A percentile compares a stretch with the other conserved stretches of the same genome.
phyloP scores from a whole-genome alignment of 2,888 invertebrate species.

The Sinodicranocentrus sp. region DNA sequence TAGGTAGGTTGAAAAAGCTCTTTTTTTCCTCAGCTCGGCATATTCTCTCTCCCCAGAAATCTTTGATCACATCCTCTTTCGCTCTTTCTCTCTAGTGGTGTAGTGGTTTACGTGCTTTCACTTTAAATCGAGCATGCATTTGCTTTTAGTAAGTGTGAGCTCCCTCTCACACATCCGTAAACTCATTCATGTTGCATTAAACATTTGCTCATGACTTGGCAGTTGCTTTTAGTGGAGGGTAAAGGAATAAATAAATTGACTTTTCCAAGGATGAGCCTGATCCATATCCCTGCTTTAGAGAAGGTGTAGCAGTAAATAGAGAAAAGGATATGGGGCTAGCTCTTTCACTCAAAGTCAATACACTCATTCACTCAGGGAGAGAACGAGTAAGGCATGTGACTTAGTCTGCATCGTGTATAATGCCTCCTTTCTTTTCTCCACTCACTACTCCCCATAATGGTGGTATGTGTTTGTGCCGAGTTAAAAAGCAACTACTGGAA shows the following conservation, averaged over 20 bases:
- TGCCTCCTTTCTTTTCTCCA: slow-evolving; percentile 12
- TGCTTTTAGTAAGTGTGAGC: slow-evolving; percentile 62
- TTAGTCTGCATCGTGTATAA: slow-evolving; percentile 3
- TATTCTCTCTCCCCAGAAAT: too few relatives aligned
- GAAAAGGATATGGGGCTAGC: slow-evolving; percentile 60
- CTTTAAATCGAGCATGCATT: slow-evolving; percentile 65
- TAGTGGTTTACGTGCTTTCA: slow-evolving; percentile 61
- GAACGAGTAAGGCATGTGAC: slow-evolving; percentile 8
- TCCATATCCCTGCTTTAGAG: slow-evolving; percentile 45
- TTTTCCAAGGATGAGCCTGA: slow-evolving; percentile 64
- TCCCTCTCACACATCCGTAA: slow-evolving; percentile 44
- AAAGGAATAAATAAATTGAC: slow-evolving; percentile 66
- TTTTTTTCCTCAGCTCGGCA: too few relatives aligned
- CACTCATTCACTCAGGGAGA: slow-evolving; percentile 26
- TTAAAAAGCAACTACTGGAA: slow-evolving; percentile 49
- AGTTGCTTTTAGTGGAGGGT: slow-evolving; percentile 63
- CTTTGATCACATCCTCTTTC: not conserved
- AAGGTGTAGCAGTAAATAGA: slow-evolving; percentile 44
- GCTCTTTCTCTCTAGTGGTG: not conserved
- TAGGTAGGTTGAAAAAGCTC: too few relatives aligned
- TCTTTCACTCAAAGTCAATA: slow-evolving; percentile 62
- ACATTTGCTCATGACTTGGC: slow-evolving; percentile 53
- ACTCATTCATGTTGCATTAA: slow-evolving; percentile 67
- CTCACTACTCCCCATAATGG: not conserved
- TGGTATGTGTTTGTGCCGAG: slow-evolving; percentile 5